Base-by-base conservation (phyloP, 2,888 invertebrate genomes). In the Tholera decimalis region DNA sequence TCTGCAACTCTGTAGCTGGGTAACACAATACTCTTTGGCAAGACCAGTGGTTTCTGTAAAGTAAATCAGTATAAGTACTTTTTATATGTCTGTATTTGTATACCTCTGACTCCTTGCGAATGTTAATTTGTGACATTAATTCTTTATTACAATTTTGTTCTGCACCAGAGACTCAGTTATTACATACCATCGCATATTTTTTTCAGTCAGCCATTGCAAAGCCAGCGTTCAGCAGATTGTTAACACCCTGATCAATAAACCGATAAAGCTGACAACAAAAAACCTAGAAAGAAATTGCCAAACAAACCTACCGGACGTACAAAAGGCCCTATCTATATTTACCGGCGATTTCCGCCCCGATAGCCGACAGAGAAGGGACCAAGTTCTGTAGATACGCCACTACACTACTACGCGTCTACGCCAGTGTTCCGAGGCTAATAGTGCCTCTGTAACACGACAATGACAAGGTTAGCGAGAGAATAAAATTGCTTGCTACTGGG, bases 301-400 rank as follows among this genome's bases (percentile, higher is more conserved):
- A 49, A 49, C 28, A 49, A 13, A 43, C 5, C 11, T 9, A 11
- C 28, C 8, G 13, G 11, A 24, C n/a, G 22, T 6, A 54, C 22
- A n/a, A 50, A 30, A 68, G 41, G 3, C 1, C 33, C 15, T 69
- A 46, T 35, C 33, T 41, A 3, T n/a, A 49, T 49, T 55, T 18
- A 41, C 39, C 15, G 50, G 49, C 41, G 30, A 65, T 55, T 50
- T 72, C 44, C 58, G 58, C 9, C 20, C 39, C 33, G n/a, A 46
- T 56, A 39, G 55, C n/a, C 20, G 26, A 46, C 65, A 54, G 65
- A 54, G 46, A 71, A 72, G 54, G 50, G 54, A 54, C 50, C 44
- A 44, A 41, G 50, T 44, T 33, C 22, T 28, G 35, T 49, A 53
- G 53, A 56, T 37, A 47, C 70, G 33, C 33, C 33, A 15, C 33